Conservation (phyloP, 2,888 invertebrate species). For the Pteria penguin region DNA sequence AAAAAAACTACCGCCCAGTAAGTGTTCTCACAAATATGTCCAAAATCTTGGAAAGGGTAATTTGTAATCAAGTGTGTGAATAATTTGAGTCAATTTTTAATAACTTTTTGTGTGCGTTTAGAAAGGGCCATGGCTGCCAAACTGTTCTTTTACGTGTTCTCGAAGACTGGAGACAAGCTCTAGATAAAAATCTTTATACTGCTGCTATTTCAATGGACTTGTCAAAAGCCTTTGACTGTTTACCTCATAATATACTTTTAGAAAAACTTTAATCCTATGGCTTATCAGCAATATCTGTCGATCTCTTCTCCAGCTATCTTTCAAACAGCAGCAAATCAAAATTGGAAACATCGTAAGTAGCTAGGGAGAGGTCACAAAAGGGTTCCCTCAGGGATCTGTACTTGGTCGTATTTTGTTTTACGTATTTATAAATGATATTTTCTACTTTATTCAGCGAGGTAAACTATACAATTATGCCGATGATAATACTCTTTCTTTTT, state of each 20-base stretch:
- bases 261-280: neutral
- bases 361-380: constrained; percentile 1
- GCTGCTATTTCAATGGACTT: too few relatives aligned
- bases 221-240: constrained; percentile 4
- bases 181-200: too few relatives aligned
- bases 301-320: neutral
- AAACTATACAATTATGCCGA: too few relatives aligned
- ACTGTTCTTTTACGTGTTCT: too few relatives aligned
- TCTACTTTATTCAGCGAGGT: too few relatives aligned
- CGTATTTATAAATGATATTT: constrained; percentile 2
- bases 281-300: neutral
- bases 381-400: constrained; percentile 2
- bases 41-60: neutral
- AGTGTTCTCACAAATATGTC: neutral
- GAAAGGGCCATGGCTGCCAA: too few relatives aligned
- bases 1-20: neutral
- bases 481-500: too few relatives aligned
- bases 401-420: neutral
- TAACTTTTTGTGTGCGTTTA: too few relatives aligned
- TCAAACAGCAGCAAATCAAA: constrained; percentile 7
- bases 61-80: neutral
- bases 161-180: too few relatives aligned
- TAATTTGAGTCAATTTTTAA: too few relatives aligned
- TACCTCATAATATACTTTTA: neutral
- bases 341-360: constrained; percentile 3